Conservation (phyloP, 2,888 invertebrate genomes). For the Myopa testacea region DNA sequence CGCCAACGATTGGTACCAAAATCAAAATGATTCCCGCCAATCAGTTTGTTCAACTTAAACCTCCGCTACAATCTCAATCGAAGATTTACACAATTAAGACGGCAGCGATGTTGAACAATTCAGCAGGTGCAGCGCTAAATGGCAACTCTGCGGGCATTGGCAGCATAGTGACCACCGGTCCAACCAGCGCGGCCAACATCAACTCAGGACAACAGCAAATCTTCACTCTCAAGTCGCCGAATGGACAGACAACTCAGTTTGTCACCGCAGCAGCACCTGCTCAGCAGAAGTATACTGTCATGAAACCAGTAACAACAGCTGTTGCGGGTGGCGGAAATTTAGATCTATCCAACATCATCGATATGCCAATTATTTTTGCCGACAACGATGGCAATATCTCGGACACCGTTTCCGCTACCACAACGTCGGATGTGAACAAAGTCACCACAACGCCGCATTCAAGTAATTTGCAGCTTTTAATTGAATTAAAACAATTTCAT, state of each 20-base stretch:
- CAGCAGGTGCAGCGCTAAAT: neutral
- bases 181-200: slow-evolving; percentile 30
- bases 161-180: slow-evolving; percentile 58
- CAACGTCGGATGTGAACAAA: slow-evolving; percentile 7
- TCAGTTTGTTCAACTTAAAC: slow-evolving; percentile 66
- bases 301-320: slow-evolving; percentile 55
- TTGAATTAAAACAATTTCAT: slow-evolving; percentile 19
- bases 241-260: slow-evolving; percentile 59
- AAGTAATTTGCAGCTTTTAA: slow-evolving; percentile 44
- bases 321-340: slow-evolving; percentile 55
- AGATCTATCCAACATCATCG: slow-evolving; percentile 73
- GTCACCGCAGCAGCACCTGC: slow-evolving; percentile 52
- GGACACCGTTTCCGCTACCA: slow-evolving; percentile 37
- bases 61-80: slow-evolving; percentile 57
- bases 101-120: slow-evolving; percentile 45
- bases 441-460: slow-evolving; percentile 28
- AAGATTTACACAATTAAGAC: slow-evolving; percentile 66
- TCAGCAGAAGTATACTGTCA: slow-evolving; percentile 65
- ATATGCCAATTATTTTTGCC: slow-evolving; percentile 76
- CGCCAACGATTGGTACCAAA: slow-evolving; percentile 57
- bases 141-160: slow-evolving; percentile 53
- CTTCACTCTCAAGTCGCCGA: slow-evolving; percentile 62
- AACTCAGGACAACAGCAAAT: slow-evolving; percentile 57
- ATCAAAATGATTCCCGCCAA: slow-evolving; percentile 67
- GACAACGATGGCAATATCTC: slow-evolving; percentile 70